Evolutionary conservation across 1,140 invertebrate genomes (phyloP).

Genomic region (Drosophila pseudoananassae): DNA sequence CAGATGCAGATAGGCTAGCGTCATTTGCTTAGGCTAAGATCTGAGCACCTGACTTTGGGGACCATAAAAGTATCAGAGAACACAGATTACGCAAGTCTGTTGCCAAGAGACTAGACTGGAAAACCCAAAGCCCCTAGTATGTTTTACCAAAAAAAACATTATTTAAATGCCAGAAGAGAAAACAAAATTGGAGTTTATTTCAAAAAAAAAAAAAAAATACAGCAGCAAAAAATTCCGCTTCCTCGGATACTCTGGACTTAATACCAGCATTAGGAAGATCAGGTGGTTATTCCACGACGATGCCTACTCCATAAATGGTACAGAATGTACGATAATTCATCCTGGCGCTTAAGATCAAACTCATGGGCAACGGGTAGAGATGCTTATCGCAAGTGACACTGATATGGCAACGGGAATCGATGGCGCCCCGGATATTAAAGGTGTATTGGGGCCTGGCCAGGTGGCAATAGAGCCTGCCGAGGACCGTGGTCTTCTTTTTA

Average conservation of each 20-base stretch:
- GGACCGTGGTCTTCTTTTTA: not conserved
- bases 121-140: not conserved
- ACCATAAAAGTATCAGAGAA: not conserved
- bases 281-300: not conserved
- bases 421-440: not conserved
- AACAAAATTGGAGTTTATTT: not conserved
- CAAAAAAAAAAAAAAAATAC: not conserved
- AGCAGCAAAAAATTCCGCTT: not conserved
- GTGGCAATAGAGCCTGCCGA: not conserved
- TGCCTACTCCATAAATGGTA: not conserved
- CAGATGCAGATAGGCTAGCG: conserved; percentile 1
- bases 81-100: not conserved
- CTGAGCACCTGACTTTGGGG: conserved; percentile 32
- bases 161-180: not conserved
- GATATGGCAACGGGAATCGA: not conserved
- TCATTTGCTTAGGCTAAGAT: not conserved
- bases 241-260: not conserved
- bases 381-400: not conserved
- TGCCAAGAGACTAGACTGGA: not conserved
- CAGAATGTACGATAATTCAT: not conserved
- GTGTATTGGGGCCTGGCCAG: not conserved
- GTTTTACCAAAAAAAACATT: not conserved
- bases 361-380: not conserved
- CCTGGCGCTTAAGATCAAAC: not conserved
- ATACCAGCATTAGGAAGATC: not conserved